Base-by-base conservation (phyloP, 2,113 vertebrate species). In the Haemorhous mexicanus region DNA sequence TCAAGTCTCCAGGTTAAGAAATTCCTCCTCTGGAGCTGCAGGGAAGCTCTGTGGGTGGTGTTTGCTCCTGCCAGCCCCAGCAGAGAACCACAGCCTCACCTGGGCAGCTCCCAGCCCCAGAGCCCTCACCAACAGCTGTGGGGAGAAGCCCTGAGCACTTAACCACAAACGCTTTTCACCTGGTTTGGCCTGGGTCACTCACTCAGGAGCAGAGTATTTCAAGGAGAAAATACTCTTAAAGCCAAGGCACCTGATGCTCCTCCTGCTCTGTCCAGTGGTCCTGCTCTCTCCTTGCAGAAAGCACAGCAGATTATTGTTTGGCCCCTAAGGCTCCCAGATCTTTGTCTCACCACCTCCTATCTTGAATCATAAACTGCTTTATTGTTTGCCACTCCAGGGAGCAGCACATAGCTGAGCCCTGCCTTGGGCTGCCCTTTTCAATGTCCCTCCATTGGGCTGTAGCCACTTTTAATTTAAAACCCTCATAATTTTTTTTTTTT, bases 21-120 rank as follows among this genome's bases (percentile, higher is more conserved):
- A 33, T 30, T 9, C 6, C 28, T n/a, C 46, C 16, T 5, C 27
- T 30, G 0, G 2, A 16, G 16, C 52, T 56, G 16, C 33, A 69
- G 55, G 26, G 23, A 23, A 56, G 22, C 37, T 6, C 67, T 28
- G 2, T 0, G 6, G 24, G 23, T 9, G 22, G 0, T 8, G 2
- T 2, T 10, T 13, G 11, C 62, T 58, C 44, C 49, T 14, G 2
- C 27, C 64, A 87, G 44, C 41, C 30, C 72, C 56, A 43, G 5
- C 33, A 20, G 15, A 4, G 1, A 6, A 17, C 4, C 21, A 6
- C 33, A 49, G 18, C 52, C 52, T 7, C 37, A 20, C n/a, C 58
- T 10, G 19, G 0, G 1, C 63, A n/a, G 10, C 7, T 7, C 15
- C 61, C 44, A 8, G 5, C 35, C 46, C 35, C 11, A 1, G 4